These are phyloP conservation scores for Craniophora ligustri DNA, from an alignment of 2,888 invertebrate species.

Conservation along the genomic window DNA sequence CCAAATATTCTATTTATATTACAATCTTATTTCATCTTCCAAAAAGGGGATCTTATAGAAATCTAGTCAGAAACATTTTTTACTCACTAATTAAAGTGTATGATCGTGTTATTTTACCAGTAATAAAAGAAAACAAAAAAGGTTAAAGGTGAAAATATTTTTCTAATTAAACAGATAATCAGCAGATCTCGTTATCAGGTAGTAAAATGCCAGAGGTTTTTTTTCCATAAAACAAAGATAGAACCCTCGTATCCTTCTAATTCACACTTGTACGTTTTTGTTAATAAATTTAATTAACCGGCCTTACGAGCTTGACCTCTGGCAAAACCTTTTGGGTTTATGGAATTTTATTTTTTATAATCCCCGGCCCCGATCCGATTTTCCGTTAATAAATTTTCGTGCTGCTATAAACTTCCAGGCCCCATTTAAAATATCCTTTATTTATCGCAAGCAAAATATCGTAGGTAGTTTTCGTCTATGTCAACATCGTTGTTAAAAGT, in stretches of 20 bases:
- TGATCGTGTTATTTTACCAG: no score
- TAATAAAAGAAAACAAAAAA: no score
- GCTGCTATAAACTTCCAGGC: background rate
- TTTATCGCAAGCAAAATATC: slow-evolving; percentile 7
- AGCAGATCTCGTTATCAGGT: slow-evolving; percentile 7
- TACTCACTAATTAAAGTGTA: no score
- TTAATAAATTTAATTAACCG: background rate
- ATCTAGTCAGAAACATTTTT: no score
- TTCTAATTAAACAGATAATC: no score
- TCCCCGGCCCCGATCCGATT: slow-evolving; percentile 9
- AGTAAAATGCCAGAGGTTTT: background rate
- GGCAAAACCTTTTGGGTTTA: slow-evolving; percentile 1
- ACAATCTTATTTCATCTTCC: no score
- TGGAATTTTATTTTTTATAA: slow-evolving; percentile 5
- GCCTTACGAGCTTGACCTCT: background rate
- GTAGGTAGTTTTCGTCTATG: background rate
- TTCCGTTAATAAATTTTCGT: background rate
- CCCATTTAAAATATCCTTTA: no score
- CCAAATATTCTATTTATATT: no score
- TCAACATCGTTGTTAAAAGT: slow-evolving; percentile 17
- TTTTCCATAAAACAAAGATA: slow-evolving; percentile 3
- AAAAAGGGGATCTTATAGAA: no score
- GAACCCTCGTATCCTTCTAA: background rate
- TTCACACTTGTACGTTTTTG: slow-evolving; percentile 15
- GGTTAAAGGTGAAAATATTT: no score